phyloP scores from a whole-genome alignment of 2,797 vertebrate species.

The Otolemur crassicaudatus region DNA sequence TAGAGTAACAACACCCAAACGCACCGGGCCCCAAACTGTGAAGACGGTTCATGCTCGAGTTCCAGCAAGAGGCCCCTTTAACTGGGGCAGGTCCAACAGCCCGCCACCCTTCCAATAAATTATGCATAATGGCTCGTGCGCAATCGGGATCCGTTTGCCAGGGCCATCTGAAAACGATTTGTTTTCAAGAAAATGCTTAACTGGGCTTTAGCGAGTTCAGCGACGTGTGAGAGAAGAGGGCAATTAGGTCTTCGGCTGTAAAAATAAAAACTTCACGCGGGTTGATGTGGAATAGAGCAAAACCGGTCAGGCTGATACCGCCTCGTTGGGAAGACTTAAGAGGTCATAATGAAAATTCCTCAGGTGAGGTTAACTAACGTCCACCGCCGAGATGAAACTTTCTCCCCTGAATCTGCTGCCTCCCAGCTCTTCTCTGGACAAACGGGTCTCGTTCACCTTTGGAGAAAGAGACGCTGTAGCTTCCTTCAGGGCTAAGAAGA shows the following conservation, averaged over 20 bases:
- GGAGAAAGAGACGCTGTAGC: background rate
- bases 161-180: constrained; percentile 66
- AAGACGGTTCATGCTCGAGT: background rate
- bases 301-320: background rate
- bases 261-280: constrained; percentile 41
- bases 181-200: constrained; percentile 78
- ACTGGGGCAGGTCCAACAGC: constrained; percentile 15
- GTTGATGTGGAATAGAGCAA: background rate
- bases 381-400: accelerated
- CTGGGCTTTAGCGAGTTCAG: constrained; percentile 59
- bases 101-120: background rate
- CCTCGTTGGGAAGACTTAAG: background rate
- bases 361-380: background rate
- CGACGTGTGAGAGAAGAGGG: constrained; percentile 59
- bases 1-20: background rate
- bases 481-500: background rate
- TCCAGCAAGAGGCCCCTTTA: constrained; percentile 25
- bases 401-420: background rate
- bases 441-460: background rate
- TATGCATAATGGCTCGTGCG: constrained; percentile 3
- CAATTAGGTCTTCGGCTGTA: constrained; percentile 61
- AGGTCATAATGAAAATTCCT: background rate
- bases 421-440: background rate
- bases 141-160: background rate
- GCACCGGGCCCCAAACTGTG: background rate